Evolutionary conservation across 2,888 invertebrate genomes (phyloP), one percentile per base, ranked within the genome.

Genomic region (Mycogona germanica): DNA sequence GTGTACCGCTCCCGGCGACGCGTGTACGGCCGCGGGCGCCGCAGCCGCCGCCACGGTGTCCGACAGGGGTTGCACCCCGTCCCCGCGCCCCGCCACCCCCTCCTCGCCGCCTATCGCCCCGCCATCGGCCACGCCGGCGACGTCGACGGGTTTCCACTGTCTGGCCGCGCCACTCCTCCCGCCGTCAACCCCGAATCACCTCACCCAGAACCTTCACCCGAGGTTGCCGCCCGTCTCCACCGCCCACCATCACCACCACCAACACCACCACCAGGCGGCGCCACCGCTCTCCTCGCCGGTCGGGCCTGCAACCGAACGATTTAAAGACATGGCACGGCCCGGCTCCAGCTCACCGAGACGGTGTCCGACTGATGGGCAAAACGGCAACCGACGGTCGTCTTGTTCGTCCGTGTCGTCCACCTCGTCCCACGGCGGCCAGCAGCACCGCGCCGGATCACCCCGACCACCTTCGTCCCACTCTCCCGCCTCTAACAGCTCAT

Each of bases 1-100:
- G 38, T 51, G 51, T 51, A 51, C 51, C 51, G 51, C 51, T 51
- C 45, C 51, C 32, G 51, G 51, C 44, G 45, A 42, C 21, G 45
- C 37, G 23, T 19, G 23, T 25, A 49, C 12, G 9, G 17, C 12
- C 41, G 17, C 14, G 12, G 41, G 41, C 21, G 17, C 32, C n/a
- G n/a, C 47, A 17, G 3, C 29, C 21, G 37, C n/a, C 48, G 23
- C 49, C 21, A 21, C 49, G 21, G 23, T 37, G 6, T 7, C 21
- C 17, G 32, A 32, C 37, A 37, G 29, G 29, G 26, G 42, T 7
- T 42, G 25, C 42, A 23, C 14, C 30, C 46, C 26, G 26, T 46
- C 46, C 14, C 29, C 7, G 5, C 29, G n/a, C 30, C 42, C 3
- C 7, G 3, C 42, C 45, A 26, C 29, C 25, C 29, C 29, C 46